Conservation (phyloP, 1,140 invertebrate genomes). For the Coenobita brevimanus region DNA sequence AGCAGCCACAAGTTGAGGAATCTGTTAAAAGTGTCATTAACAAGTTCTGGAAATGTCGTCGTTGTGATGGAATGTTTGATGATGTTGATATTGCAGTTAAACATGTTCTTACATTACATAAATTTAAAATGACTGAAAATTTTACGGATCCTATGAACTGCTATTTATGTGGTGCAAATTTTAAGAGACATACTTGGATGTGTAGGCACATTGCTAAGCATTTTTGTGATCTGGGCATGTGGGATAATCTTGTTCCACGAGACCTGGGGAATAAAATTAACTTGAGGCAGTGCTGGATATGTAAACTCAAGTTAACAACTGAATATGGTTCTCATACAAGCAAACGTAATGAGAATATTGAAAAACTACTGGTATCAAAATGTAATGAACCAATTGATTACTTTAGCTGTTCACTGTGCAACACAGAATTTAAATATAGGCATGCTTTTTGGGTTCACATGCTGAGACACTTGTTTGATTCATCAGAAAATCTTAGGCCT, state of each 20-base stretch:
- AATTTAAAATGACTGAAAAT: not conserved
- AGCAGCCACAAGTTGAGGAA: not conserved
- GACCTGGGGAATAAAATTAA: conserved; percentile 27
- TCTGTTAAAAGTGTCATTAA: not conserved
- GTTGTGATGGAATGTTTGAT: conserved; percentile 33
- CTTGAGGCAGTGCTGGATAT: conserved; percentile 50
- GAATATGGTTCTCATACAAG: conserved; percentile 31
- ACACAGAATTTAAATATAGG: conserved; percentile 7
- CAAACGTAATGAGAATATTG: conserved; percentile 40
- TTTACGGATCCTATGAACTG: not conserved
- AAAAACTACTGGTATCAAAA: not conserved
- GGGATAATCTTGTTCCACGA: conserved; percentile 43
- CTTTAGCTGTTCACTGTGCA: conserved; percentile 26
- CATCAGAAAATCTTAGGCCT: not conserved
- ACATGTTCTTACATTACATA: conserved; percentile 39
- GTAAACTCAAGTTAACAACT: conserved; percentile 36
- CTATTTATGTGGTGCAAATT: conserved; percentile 32
- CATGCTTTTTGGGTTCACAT: conserved; percentile 19
- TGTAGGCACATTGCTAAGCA: conserved; percentile 49
- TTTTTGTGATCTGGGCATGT: conserved; percentile 37
- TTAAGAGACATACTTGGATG: conserved; percentile 42
- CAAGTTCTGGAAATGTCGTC: not conserved
- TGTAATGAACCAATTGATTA: not conserved
- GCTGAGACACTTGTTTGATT: not conserved
- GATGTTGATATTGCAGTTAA: not conserved